phyloP scores from a whole-genome alignment of 2,888 invertebrate genomes.

The Tachystola acroxantha region DNA sequence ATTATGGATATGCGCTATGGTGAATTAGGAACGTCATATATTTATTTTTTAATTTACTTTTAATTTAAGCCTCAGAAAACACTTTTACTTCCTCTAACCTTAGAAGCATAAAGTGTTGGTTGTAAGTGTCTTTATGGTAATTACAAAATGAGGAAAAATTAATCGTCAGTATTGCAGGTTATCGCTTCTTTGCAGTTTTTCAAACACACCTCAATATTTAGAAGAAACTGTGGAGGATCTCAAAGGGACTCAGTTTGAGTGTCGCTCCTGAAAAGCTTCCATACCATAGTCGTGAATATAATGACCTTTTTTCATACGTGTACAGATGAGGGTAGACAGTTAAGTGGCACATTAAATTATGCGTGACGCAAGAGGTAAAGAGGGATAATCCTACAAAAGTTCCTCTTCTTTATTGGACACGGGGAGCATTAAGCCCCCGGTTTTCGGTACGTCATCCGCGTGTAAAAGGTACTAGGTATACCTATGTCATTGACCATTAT shows the following conservation, averaged over 20 bases:
- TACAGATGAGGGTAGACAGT: slow-evolving; percentile 61
- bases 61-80: no score
- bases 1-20: no score
- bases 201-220: no score
- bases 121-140: no score
- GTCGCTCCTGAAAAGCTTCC: not conserved
- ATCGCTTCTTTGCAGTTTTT: no score
- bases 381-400: slow-evolving; percentile 65
- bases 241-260: not conserved
- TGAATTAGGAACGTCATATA: no score
- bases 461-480: not conserved
- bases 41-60: no score
- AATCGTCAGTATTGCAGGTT: no score
- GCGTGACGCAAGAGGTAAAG: slow-evolving; percentile 56
- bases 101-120: no score
- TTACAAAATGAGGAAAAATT: no score
- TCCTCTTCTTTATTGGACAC: slow-evolving; percentile 54
- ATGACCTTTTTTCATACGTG: slow-evolving; percentile 29
- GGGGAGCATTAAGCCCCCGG: slow-evolving; percentile 30
- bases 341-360: slow-evolving; percentile 66
- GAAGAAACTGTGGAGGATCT: no score
- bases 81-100: no score
- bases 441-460: slow-evolving; percentile 18
- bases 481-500: not conserved
- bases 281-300: slow-evolving; percentile 5